These are phyloP conservation scores for Pycnonotus jocosus DNA, from an alignment of 2,113 vertebrate genomes.

Conservation along the genomic window DNA sequence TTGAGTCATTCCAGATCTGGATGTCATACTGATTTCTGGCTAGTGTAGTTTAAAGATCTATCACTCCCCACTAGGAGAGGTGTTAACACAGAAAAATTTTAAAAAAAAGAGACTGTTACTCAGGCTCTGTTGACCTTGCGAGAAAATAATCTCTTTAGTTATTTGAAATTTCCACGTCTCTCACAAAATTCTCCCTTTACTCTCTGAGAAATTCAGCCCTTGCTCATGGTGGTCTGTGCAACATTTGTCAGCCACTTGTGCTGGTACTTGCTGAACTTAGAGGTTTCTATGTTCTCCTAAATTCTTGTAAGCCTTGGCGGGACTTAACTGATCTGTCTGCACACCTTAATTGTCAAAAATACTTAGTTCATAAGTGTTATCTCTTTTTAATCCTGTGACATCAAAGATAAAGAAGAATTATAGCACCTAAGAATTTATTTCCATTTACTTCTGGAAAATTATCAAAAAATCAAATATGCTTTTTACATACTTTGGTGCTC, in stretches of 20 bases:
- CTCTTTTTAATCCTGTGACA: background rate
- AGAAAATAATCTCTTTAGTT: background rate
- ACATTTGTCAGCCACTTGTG: background rate
- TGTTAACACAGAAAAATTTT: background rate
- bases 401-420: background rate
- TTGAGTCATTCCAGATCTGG: background rate
- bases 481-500: background rate
- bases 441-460: background rate
- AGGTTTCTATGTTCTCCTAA: background rate
- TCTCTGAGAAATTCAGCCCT: background rate
- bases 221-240: accelerated
- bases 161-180: background rate
- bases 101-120: background rate
- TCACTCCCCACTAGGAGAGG: background rate
- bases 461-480: background rate
- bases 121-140: background rate
- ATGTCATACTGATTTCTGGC: background rate
- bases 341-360: background rate
- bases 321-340: background rate
- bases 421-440: background rate
- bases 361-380: too few species aligned
- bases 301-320: background rate
- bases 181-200: background rate
- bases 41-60: background rate
- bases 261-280: background rate